phyloP scores from a whole-genome alignment of 2,888 invertebrate genomes.

The Baronia brevicornis region DNA sequence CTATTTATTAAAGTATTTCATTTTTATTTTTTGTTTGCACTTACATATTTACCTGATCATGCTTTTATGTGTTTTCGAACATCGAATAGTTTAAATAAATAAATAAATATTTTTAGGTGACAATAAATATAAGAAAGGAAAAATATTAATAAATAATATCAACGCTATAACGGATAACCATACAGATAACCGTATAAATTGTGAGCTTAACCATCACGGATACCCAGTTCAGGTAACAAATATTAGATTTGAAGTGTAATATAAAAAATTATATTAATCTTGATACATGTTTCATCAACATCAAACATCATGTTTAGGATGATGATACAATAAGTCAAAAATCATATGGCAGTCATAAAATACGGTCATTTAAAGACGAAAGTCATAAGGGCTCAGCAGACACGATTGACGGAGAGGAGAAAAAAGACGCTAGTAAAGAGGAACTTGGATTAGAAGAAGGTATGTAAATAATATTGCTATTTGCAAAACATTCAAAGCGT shows the following conservation, averaged over 20 bases:
- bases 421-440: slow-evolving; percentile 93
- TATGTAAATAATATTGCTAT: slow-evolving; percentile 25
- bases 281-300: neutral
- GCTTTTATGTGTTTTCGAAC: too few relatives aligned
- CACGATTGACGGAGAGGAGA: slow-evolving; percentile 90
- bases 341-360: slow-evolving; percentile 94
- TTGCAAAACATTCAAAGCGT: neutral
- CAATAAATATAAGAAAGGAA: slow-evolving; percentile 88
- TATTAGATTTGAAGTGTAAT: slow-evolving; percentile 3
- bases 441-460: slow-evolving; percentile 90
- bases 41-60: too few relatives aligned
- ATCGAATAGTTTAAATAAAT: neutral
- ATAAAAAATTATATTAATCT: neutral
- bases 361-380: slow-evolving; percentile 90
- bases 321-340: slow-evolving; percentile 91
- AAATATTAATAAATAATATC: slow-evolving; percentile 86
- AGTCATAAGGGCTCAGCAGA: slow-evolving; percentile 94
- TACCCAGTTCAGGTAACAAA: slow-evolving; percentile 75
- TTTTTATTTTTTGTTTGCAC: neutral
- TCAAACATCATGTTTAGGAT: slow-evolving; percentile 52
- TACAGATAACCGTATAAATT: slow-evolving; percentile 84
- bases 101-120: slow-evolving; percentile 75
- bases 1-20: too few relatives aligned
- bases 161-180: slow-evolving; percentile 86
- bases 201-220: slow-evolving; percentile 84